These are phyloP conservation scores for Terrapene triunguis DNA, from an alignment of 2,113 vertebrate genomes.

Conservation along the genomic window DNA sequence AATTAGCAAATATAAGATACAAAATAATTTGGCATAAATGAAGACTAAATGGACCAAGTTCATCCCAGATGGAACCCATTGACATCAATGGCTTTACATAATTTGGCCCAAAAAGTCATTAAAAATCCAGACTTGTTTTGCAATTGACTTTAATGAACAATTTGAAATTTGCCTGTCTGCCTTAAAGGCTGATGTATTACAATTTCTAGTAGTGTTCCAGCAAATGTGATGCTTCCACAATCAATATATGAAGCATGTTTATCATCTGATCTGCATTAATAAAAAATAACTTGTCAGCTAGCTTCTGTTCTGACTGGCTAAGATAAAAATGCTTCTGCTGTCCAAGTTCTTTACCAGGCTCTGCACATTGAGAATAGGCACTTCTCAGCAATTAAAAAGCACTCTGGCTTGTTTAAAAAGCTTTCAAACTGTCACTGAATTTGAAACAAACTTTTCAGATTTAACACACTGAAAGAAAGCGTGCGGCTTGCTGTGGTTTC, in stretches of 20 bases:
- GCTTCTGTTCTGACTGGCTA: not conserved
- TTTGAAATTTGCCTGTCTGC: not conserved
- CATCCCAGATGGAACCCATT: fast-evolving
- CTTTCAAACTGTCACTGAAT: conserved; percentile 10
- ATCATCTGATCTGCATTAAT: not conserved
- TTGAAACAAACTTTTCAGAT: not conserved
- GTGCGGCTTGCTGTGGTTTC: not conserved
- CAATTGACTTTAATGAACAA: not conserved
- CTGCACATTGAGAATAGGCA: not conserved
- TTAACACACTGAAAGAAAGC: not conserved
- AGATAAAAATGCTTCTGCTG: conserved; percentile 3
- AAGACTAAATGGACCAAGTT: not conserved
- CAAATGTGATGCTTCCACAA: not conserved
- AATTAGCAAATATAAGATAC: not conserved
- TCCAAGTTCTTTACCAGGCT: not conserved
- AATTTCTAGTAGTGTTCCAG: not conserved
- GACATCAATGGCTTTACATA: not conserved
- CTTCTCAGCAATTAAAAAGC: not conserved
- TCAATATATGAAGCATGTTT: not conserved
- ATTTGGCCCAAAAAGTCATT: not conserved
- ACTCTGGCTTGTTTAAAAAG: not conserved
- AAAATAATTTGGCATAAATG: not conserved
- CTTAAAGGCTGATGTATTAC: not conserved
- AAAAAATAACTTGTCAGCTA: not conserved
- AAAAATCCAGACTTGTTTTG: not conserved